A percentile compares a stretch with the other conserved stretches of the same genome.
Conservation (phyloP, 2,797 vertebrate genomes). For the Manis javanica region DNA sequence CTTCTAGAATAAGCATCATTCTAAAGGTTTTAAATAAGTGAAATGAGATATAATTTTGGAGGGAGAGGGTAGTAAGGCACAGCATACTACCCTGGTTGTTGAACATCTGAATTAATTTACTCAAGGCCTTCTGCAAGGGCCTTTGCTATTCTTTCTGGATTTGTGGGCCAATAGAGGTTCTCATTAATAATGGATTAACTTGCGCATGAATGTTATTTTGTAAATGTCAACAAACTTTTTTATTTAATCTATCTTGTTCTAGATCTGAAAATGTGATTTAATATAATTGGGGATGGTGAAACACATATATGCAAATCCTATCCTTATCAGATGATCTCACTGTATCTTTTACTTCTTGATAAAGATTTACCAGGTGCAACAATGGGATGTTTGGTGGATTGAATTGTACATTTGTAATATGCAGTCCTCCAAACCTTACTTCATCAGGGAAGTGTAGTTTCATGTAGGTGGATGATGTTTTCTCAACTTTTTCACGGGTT, state of each 20-base stretch:
- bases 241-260: constrained; percentile 32
- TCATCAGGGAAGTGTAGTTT: background rate
- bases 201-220: background rate
- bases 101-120: background rate
- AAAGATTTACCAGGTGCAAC: constrained; percentile 43
- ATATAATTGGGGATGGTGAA: background rate
- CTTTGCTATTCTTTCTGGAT: background rate
- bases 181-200: background rate
- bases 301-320: background rate
- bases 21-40: background rate
- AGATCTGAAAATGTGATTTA: constrained; percentile 25
- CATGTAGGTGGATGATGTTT: background rate
- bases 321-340: background rate
- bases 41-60: background rate
- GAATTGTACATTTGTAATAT: background rate
- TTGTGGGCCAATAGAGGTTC: background rate
- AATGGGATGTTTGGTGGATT: background rate
- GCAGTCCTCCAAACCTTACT: background rate
- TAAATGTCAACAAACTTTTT: background rate
- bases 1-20: background rate
- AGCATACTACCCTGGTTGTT: background rate
- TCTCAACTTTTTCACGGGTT: background rate
- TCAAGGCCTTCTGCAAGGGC: background rate
- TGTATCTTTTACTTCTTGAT: constrained; percentile 15
- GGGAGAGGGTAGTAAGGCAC: too few species aligned